Evolutionary conservation across 2,113 vertebrate species (phyloP).

Genomic region (Pithys albifrons): DNA sequence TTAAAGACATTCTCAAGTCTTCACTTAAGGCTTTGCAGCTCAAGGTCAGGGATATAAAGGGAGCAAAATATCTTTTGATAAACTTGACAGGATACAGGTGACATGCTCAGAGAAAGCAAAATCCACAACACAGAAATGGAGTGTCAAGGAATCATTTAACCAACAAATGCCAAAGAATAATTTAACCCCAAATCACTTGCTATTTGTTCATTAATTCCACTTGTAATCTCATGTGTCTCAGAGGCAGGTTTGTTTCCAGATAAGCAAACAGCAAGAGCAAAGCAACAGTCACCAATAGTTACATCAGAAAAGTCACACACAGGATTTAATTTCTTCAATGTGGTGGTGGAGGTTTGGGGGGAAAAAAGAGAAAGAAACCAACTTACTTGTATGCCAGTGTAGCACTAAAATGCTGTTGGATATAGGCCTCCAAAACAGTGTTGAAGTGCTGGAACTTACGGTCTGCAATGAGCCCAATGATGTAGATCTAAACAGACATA

Average conservation of each 20-base stretch:
- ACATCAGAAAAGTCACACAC: neutral
- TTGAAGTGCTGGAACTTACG: slow-evolving; percentile 98
- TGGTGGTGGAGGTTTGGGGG: neutral
- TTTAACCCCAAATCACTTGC: neutral
- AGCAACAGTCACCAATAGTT: neutral
- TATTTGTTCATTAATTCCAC: neutral
- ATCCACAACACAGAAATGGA: neutral
- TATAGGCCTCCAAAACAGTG: slow-evolving; percentile 94
- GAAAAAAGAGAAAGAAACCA: neutral
- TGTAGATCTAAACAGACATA: slow-evolving; percentile 86
- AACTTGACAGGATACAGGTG: neutral
- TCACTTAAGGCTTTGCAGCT: neutral
- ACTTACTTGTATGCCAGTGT: slow-evolving; percentile 97
- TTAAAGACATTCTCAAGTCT: neutral
- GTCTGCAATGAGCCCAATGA: slow-evolving; percentile 95
- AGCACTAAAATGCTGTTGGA: slow-evolving; percentile 97
- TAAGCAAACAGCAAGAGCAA: neutral
- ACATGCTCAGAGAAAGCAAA: neutral
- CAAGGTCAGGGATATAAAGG: neutral
- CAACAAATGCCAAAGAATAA: neutral
- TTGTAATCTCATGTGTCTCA: neutral
- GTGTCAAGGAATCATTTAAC: neutral
- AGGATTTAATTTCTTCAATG: neutral
- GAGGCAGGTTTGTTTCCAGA: neutral
- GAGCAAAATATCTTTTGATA: neutral